Evolutionary conservation across 2,113 vertebrate genomes (phyloP), one percentile per base, ranked within the genome.

Genomic region (Cryptomyrus ogoouensis): DNA sequence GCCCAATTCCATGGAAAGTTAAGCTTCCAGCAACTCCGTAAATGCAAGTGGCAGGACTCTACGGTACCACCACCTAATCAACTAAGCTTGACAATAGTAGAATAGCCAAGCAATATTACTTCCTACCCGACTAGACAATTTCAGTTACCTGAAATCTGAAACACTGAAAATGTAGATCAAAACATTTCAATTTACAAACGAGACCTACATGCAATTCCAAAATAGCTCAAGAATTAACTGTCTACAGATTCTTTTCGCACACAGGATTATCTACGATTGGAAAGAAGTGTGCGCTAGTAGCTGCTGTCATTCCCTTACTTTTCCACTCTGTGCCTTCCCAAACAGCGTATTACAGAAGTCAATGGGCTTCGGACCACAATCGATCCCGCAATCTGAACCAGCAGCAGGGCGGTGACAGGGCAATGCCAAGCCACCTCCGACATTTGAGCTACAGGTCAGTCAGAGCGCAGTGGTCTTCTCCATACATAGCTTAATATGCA

Each of bases 391-490:
- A 70, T 49, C n/a, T n/a, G 24, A 49, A 35, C 46, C 12, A 9
- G 88, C 24, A 46, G 21, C 47, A 13, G 44, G 62, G 24, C 10
- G 47, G 83, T 12, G 24, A 86, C 24, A 50, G 44, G 47, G 3
- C 83, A 86, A 6, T 15, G 83, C 44, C 46, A 86, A n/a, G 44
- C 44, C 47, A 15, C 47, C 83, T 49, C 46, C 24, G 3, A 8
- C 44, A n/a, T 50, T 27, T 31, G 12, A 70, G 47, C 47, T 89
- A 31, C 88, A 49, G 74, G 49, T 35, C 74, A 83, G 35, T 39
- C 85, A 44, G 49, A 83, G 88, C 49, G 83, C 88, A 87, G 85
- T n/a, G 70, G 70, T 49, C 88, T 50, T 80, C 88, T 39, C 74
- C 31, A 47, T 46, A 80, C 66, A 47, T 77, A 89, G 66, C 70